Conservation (phyloP, 2,113 vertebrate species). For the Bothrops jararaca region DNA sequence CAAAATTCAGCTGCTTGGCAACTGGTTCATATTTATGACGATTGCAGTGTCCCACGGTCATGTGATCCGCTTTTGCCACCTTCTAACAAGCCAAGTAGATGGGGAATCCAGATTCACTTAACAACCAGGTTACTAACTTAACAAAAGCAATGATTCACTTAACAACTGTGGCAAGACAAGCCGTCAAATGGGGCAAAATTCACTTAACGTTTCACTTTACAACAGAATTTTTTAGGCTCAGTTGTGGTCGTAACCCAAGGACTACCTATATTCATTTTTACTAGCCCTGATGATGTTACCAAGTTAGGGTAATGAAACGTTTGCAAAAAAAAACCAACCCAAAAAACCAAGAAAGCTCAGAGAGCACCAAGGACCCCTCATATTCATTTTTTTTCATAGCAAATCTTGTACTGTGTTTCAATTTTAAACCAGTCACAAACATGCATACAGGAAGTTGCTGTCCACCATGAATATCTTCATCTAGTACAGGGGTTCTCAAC, state of each 20-base stretch:
- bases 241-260: neutral
- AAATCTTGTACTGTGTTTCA: neutral
- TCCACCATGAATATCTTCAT: neutral
- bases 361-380: neutral
- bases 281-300: too few species aligned
- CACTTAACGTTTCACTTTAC: neutral
- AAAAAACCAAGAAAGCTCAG: too few species aligned
- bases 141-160: neutral
- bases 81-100: neutral
- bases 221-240: neutral
- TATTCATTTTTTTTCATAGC: neutral
- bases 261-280: neutral
- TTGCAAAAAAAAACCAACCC: too few species aligned
- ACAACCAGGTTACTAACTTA: neutral
- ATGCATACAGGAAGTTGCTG: neutral
- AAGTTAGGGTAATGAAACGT: too few species aligned
- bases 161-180: neutral
- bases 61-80: neutral
- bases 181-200: neutral
- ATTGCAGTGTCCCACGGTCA: neutral
- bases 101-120: neutral
- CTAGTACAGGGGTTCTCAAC: too few species aligned
- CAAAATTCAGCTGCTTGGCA: neutral
- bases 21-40: neutral
- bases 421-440: neutral